Conservation (phyloP, 2,797 vertebrate genomes). For the Manis pentadactyla region DNA sequence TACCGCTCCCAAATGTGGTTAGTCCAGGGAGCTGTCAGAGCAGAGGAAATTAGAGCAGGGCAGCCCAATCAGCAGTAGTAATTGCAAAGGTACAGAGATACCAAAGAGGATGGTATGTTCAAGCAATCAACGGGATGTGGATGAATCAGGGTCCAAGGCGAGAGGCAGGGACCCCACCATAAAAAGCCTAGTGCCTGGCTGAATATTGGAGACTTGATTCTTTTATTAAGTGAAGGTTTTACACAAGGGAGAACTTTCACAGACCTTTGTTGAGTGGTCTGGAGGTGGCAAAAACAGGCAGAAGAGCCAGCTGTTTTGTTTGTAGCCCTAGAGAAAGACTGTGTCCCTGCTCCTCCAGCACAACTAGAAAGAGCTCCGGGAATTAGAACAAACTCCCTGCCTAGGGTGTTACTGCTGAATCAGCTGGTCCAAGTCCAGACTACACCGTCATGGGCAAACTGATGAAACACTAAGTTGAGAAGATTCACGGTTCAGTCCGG, state of each 20-base stretch:
- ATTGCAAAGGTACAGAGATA: neutral
- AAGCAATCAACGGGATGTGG: neutral
- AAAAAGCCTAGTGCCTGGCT: neutral
- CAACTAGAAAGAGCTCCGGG: neutral
- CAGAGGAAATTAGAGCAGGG: neutral
- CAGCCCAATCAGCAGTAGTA: neutral
- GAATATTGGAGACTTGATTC: neutral
- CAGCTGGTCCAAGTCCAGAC: neutral
- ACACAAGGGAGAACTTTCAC: neutral
- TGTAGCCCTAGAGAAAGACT: neutral
- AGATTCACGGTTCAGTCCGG: neutral
- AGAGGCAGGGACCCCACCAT: neutral
- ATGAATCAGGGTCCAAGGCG: neutral
- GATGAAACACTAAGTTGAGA: neutral
- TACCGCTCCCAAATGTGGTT: constrained; percentile 65
- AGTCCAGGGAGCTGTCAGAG: neutral
- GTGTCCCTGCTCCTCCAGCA: neutral
- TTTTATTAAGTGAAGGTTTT: neutral
- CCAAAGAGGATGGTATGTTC: neutral
- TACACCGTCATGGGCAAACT: rapidly evolving
- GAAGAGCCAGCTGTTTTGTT: neutral
- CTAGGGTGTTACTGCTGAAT: neutral
- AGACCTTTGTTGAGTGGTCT: neutral
- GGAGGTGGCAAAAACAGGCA: neutral
- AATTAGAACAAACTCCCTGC: neutral